Conservation (phyloP, 2,113 vertebrate genomes). For the Gadus macrocephalus region DNA sequence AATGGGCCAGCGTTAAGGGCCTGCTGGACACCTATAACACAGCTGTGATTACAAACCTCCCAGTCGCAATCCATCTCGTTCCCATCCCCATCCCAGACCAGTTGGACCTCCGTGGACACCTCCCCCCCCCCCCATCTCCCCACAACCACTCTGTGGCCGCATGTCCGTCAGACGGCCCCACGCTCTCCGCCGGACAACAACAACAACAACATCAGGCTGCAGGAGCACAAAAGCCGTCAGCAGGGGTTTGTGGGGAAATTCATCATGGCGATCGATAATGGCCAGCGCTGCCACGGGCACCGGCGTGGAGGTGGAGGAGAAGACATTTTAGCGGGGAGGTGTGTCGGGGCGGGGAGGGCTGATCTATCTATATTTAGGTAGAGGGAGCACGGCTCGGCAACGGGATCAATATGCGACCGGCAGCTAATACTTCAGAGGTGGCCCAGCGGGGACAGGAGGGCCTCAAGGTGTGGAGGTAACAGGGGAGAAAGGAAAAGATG, state of each 20-base stretch:
- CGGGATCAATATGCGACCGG: slow-evolving; percentile 60
- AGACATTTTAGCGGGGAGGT: slow-evolving; percentile 36
- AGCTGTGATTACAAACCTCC: slow-evolving; percentile 58
- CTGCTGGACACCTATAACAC: slow-evolving; percentile 61
- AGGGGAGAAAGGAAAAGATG: slow-evolving; percentile 39
- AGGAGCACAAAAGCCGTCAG: slow-evolving; percentile 35
- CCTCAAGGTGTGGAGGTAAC: slow-evolving; percentile 2
- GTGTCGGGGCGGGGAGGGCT: slow-evolving; percentile 39
- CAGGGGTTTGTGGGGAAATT: slow-evolving; percentile 43
- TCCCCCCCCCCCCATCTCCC: slow-evolving; percentile 19
- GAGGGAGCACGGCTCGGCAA: slow-evolving; percentile 25
- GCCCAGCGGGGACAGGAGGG: slow-evolving; percentile 35
- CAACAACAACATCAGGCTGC: slow-evolving; percentile 6
- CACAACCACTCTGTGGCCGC: slow-evolving; percentile 16
- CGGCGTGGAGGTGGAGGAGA: slow-evolving; percentile 16
- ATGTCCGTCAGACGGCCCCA: too few species aligned
- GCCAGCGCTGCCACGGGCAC: slow-evolving; percentile 40
- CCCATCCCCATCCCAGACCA: slow-evolving; percentile 43
- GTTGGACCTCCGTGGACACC: slow-evolving; percentile 41
- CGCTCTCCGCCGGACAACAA: background rate
- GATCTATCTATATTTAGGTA: slow-evolving; percentile 62
- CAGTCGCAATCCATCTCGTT: slow-evolving; percentile 51
- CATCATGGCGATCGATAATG: slow-evolving; percentile 52
- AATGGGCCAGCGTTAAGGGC: slow-evolving; percentile 45
- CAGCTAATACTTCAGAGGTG: slow-evolving; percentile 60